Conservation (phyloP, 1,140 invertebrate genomes). For the Sycophila sp. region DNA sequence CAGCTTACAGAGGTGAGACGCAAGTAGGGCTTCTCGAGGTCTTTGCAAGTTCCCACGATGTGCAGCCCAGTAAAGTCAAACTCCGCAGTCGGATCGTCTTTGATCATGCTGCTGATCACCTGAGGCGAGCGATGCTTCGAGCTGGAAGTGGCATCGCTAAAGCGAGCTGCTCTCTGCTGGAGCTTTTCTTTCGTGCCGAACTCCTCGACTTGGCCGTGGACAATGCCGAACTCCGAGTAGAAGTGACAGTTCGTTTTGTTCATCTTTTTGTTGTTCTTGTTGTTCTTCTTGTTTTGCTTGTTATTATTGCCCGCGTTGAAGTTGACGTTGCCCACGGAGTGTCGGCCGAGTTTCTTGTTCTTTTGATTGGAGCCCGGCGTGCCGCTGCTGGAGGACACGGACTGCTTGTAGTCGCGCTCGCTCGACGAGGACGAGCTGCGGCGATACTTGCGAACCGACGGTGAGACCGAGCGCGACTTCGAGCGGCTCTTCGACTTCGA, state of each 20-base stretch:
- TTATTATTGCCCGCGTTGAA: neutral
- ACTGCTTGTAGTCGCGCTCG: conserved; percentile 57
- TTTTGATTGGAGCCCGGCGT: conserved; percentile 12
- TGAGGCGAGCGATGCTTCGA: neutral
- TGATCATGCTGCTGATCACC: conserved; percentile 57
- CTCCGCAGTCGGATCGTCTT: conserved; percentile 71
- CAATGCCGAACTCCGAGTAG: conserved; percentile 75
- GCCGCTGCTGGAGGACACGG: conserved; percentile 10
- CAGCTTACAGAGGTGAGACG: conserved; percentile 83
- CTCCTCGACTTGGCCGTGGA: conserved; percentile 69
- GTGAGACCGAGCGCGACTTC: conserved; percentile 47
- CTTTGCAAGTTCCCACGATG: conserved; percentile 91
- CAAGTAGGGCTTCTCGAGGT: conserved; percentile 95
- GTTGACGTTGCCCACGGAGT: neutral
- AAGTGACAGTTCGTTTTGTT: conserved; percentile 73
- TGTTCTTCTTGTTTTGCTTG: conserved; percentile 58
- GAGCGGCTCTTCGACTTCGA: conserved; percentile 45
- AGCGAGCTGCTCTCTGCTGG: conserved; percentile 88
- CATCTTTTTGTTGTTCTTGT: conserved; percentile 69
- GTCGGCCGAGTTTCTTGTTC: conserved; percentile 53
- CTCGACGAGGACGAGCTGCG: conserved; percentile 60
- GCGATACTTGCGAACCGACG: conserved; percentile 56
- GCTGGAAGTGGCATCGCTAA: conserved; percentile 65
- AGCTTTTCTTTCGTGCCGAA: conserved; percentile 79
- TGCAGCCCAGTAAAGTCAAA: conserved; percentile 86